phyloP scores from a whole-genome alignment of 2,888 invertebrate species.

The Patella ulyssiponensis region DNA sequence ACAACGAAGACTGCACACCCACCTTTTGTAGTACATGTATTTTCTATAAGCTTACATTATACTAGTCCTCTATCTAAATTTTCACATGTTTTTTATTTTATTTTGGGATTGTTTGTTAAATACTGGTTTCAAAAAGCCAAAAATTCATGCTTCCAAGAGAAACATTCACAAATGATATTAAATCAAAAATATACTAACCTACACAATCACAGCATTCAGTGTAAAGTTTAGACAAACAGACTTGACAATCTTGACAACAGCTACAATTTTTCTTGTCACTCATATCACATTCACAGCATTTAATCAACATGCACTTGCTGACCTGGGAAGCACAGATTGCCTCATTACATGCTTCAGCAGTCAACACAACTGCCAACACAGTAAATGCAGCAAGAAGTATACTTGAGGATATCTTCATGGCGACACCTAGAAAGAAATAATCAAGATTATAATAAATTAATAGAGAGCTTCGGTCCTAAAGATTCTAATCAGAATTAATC shows the following conservation, averaged over 20 bases:
- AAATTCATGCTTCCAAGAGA: no score
- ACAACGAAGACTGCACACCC: no score
- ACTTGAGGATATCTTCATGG: neutral
- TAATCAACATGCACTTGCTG: constrained; percentile 95
- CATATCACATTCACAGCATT: constrained; percentile 95
- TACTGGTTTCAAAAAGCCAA: no score
- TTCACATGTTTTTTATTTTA: no score
- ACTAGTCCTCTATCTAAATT: no score
- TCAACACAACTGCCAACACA: constrained; percentile 28
- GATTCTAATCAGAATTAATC: no score
- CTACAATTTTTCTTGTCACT: constrained; percentile 81
- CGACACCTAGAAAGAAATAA: neutral
- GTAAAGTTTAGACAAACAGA: constrained; percentile 89
- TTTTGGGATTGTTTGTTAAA: no score
- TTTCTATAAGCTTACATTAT: no score
- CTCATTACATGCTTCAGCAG: constrained; percentile 82
- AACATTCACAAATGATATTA: no score
- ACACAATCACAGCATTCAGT: constrained; percentile 97
- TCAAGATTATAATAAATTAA: neutral
- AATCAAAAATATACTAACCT: constrained; percentile 79
- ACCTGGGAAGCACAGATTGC: constrained; percentile 95
- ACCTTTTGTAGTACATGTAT: no score
- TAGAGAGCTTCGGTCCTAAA: no score
- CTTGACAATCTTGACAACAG: constrained; percentile 95
- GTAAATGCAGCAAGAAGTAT: constrained; percentile 15